Evolutionary conservation across 2,113 vertebrate genomes (phyloP).

Genomic region (Poecile atricapillus): DNA sequence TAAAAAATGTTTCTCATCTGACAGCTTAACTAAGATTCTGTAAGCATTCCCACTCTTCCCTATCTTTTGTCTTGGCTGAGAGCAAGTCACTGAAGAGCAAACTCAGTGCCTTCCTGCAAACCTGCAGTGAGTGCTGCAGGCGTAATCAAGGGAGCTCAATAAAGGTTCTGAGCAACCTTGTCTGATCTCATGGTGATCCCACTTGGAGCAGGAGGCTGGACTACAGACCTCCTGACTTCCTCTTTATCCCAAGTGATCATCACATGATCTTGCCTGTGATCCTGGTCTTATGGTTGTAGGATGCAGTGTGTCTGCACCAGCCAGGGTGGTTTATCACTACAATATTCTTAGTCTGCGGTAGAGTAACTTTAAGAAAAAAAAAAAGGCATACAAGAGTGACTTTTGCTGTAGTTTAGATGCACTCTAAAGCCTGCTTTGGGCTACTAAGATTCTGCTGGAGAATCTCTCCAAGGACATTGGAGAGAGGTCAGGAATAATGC

Average conservation of each 20-base stretch:
- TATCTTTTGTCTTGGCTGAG: background rate
- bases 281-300: background rate
- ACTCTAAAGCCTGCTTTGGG: background rate
- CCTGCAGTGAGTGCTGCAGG: fast-evolving
- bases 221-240: background rate
- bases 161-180: background rate
- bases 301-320: background rate
- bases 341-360: background rate
- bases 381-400: fast-evolving
- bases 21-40: background rate
- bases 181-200: background rate
- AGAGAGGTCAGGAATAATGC: background rate
- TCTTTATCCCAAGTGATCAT: background rate
- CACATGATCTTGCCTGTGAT: background rate
- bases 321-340: background rate
- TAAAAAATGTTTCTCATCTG: background rate
- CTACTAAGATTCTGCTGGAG: background rate
- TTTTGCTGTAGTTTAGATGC: background rate
- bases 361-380: background rate
- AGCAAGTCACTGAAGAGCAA: background rate
- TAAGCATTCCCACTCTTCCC: background rate
- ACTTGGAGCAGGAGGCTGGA: background rate
- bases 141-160: background rate
- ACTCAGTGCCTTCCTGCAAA: background rate
- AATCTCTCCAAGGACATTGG: background rate